Evolutionary conservation across 1,140 invertebrate species (phyloP).

Genomic region (Sycobia sp.): DNA sequence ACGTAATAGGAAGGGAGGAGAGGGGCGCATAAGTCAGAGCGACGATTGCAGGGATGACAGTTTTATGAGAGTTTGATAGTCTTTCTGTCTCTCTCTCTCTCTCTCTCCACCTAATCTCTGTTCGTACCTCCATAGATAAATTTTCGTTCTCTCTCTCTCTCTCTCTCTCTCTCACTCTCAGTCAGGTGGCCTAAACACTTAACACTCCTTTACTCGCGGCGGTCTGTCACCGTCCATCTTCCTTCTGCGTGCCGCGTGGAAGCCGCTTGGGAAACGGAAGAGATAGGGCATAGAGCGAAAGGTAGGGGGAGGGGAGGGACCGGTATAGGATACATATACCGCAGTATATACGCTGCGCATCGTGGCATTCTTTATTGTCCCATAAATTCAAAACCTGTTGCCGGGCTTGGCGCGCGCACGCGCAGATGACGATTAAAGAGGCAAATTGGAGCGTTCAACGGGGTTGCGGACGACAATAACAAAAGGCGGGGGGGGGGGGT

Average conservation of each 20-base stretch:
- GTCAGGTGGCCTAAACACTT: no score
- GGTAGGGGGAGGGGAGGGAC: constrained; percentile 39
- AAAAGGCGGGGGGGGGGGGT: no score
- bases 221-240: background rate
- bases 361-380: constrained; percentile 60
- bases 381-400: constrained; percentile 65
- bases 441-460: no score
- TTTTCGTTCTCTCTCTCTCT: constrained; percentile 8
- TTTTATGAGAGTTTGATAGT: constrained; percentile 64
- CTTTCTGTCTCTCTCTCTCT: constrained; percentile 40
- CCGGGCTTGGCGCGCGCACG: constrained; percentile 40
- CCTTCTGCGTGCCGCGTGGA: constrained; percentile 37
- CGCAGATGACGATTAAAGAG: no score
- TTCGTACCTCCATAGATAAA: constrained; percentile 12
- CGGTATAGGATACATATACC: constrained; percentile 47
- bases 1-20: constrained; percentile 25
- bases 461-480: no score
- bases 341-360: constrained; percentile 45
- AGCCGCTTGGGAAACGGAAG: constrained; percentile 33
- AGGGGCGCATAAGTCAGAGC: constrained; percentile 59
- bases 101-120: constrained; percentile 26
- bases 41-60: constrained; percentile 59
- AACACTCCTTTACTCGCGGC: no score
- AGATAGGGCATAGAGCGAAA: constrained; percentile 37
- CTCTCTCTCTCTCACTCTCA: constrained; percentile 19